Conservation (phyloP, 1,140 invertebrate species). For the Hylyphantes graminicola region DNA sequence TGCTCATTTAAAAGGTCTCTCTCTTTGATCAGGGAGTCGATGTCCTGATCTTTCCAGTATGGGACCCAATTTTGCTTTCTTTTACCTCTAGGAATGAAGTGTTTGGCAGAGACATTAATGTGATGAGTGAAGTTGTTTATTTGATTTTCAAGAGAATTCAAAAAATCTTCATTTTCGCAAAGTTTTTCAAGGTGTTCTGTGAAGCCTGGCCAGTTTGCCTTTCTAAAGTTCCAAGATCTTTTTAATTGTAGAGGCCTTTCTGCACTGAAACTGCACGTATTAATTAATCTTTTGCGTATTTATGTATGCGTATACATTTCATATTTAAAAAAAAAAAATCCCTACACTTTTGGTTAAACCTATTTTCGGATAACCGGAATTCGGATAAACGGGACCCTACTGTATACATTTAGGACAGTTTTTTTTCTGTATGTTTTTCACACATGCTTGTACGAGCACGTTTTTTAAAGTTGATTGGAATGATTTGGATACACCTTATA, state of each 20-base stretch:
- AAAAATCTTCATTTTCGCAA: background rate
- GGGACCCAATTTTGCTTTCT: slow-evolving; percentile 10
- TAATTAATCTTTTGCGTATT: no score
- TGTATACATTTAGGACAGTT: no score
- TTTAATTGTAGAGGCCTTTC: slow-evolving; percentile 3
- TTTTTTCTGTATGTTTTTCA: no score
- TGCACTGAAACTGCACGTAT: background rate
- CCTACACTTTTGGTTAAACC: no score
- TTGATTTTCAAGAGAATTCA: background rate
- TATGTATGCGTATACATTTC: no score
- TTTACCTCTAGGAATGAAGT: slow-evolving; percentile 9
- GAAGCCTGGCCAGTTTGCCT: slow-evolving; percentile 2
- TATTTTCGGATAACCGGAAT: no score
- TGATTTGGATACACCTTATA: no score
- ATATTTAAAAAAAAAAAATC: no score
- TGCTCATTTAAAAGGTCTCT: background rate
- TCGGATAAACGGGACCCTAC: no score
- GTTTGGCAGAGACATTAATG: background rate
- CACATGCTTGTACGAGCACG: no score
- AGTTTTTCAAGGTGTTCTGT: background rate
- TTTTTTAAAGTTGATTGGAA: no score
- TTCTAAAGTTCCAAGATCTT: slow-evolving; percentile 11
- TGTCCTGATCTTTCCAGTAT: slow-evolving; percentile 14
- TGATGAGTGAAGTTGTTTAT: background rate
- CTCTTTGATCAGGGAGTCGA: background rate